These are phyloP conservation scores for Recurvirostra avosetta DNA, from an alignment of 2,113 vertebrate species.

Conservation along the genomic window DNA sequence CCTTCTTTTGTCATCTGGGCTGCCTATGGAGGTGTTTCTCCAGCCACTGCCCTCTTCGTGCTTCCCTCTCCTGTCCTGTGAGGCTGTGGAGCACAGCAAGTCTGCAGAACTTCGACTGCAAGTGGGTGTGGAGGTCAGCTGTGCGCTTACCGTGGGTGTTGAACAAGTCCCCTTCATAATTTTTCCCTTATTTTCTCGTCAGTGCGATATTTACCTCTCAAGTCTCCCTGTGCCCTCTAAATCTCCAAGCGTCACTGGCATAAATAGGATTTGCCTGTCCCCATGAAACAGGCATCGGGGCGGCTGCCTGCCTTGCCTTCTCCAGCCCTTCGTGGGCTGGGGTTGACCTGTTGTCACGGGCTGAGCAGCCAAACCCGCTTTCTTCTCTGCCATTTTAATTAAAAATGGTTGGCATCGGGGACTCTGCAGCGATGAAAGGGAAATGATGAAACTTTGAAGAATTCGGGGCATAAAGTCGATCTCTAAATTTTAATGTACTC, in stretches of 20 bases:
- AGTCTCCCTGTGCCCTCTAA: background rate
- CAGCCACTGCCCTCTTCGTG: background rate
- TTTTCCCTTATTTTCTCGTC: background rate
- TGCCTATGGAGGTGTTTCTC: background rate
- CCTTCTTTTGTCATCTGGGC: background rate
- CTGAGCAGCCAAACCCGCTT: background rate
- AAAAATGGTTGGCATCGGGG: constrained; percentile 28
- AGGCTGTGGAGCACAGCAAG: constrained; percentile 2
- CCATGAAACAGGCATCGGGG: background rate
- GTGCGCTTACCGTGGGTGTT: rapidly evolving
- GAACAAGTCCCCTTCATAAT: background rate
- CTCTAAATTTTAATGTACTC: constrained; percentile 58
- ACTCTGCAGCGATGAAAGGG: constrained; percentile 27
- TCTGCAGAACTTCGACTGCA: background rate
- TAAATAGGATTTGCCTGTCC: background rate
- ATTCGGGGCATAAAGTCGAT: constrained; percentile 12
- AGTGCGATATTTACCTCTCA: background rate
- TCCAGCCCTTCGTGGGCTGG: background rate
- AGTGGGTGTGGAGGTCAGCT: background rate
- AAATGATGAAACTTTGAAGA: constrained; percentile 49
- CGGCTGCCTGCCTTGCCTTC: background rate
- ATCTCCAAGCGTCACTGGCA: background rate
- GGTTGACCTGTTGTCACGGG: background rate
- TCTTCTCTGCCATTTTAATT: constrained; percentile 47
- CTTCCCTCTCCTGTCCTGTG: background rate